phyloP scores from a whole-genome alignment of 1,140 invertebrate genomes.

The Orussus abietinus region DNA sequence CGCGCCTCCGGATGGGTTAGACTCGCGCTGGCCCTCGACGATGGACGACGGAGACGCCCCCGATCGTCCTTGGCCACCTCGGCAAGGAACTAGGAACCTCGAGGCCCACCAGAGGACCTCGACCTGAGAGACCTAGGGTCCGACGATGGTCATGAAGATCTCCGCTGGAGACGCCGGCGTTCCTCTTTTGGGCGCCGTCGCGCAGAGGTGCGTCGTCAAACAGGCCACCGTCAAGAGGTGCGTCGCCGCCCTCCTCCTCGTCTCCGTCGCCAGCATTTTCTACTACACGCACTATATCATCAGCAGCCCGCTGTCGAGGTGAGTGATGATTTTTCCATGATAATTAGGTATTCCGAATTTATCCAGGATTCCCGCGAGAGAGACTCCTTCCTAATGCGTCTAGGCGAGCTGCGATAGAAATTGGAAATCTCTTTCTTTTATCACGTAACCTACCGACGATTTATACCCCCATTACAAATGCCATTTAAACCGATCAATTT shows the following conservation, averaged over 20 bases:
- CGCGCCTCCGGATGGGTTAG: too few relatives aligned
- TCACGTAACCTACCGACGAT: too few relatives aligned
- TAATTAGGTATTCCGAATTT: too few relatives aligned
- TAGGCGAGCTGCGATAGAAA: too few relatives aligned
- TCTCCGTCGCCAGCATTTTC: conserved; percentile 68
- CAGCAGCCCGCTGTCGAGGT: conserved; percentile 68
- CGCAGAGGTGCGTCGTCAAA: conserved; percentile 59
- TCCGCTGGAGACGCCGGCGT: conserved; percentile 43
- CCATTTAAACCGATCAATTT: too few relatives aligned
- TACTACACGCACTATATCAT: conserved; percentile 71
- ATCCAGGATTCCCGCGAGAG: too few relatives aligned
- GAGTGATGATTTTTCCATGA: too few relatives aligned
- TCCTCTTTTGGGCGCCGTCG: conserved; percentile 44
- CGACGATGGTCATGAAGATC: conserved; percentile 43
- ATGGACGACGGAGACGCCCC: too few relatives aligned
- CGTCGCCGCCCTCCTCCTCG: conserved; percentile 62
- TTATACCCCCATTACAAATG: too few relatives aligned
- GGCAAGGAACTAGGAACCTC: conserved; percentile 12
- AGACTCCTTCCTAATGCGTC: too few relatives aligned
- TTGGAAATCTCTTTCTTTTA: too few relatives aligned
- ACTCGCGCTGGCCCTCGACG: too few relatives aligned
- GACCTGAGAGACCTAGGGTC: neutral
- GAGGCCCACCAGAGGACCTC: neutral
- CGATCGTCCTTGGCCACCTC: conserved; percentile 1
- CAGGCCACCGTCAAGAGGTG: conserved; percentile 69